phyloP scores from a whole-genome alignment of 2,888 invertebrate species.

The Polietes domitor region DNA sequence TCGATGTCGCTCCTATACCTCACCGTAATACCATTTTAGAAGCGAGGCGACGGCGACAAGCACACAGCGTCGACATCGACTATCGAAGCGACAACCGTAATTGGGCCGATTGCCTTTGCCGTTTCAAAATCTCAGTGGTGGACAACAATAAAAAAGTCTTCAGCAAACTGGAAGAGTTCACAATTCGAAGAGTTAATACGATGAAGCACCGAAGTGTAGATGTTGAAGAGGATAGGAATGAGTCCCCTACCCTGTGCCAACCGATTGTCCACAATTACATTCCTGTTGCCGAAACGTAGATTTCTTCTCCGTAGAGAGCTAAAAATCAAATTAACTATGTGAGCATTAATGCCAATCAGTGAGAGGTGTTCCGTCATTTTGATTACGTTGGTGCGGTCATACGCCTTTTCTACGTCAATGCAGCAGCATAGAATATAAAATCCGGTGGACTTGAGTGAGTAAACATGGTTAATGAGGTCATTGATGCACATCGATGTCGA shows the following conservation, averaged over 20 bases:
- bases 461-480: not conserved
- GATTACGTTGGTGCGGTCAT: not conserved
- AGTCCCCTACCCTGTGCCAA: slow-evolving; percentile 26
- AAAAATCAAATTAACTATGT: not conserved
- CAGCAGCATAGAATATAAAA: not conserved
- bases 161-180: slow-evolving; percentile 26
- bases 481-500: slow-evolving; percentile 8
- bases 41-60: too few relatives aligned
- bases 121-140: not conserved
- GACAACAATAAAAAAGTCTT: slow-evolving; percentile 37
- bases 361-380: not conserved
- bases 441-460: not conserved
- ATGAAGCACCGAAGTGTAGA: slow-evolving; percentile 23
- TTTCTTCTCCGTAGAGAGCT: not conserved
- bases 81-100: too few relatives aligned
- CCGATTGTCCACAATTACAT: not conserved
- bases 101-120: too few relatives aligned
- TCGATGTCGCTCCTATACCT: too few relatives aligned
- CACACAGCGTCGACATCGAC: too few relatives aligned
- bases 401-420: slow-evolving; percentile 10
- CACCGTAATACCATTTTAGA: too few relatives aligned
- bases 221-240: not conserved
- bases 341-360: not conserved
- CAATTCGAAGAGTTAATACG: not conserved
- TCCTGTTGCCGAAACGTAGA: not conserved